These are phyloP conservation scores for Papilio elwesi DNA, from an alignment of 2,888 invertebrate genomes.

Conservation along the genomic window DNA sequence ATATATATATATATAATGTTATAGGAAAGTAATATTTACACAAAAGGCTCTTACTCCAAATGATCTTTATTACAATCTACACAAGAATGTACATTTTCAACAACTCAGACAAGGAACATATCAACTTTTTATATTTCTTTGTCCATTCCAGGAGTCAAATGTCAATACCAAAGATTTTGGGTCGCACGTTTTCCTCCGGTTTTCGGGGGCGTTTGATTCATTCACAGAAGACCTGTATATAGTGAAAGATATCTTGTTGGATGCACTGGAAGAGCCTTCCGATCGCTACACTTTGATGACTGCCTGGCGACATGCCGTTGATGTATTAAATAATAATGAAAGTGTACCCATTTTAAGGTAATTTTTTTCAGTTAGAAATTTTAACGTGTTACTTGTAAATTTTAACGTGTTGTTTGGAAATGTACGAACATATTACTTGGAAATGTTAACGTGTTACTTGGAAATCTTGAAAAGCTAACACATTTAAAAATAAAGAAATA, in stretches of 20 bases:
- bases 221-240: constrained; percentile 60
- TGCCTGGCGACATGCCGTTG: constrained; percentile 60
- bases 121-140: background rate
- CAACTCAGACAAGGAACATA: too few relatives aligned
- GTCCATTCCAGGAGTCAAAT: constrained; percentile 53
- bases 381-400: too few relatives aligned
- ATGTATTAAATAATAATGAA: constrained; percentile 55
- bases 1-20: too few relatives aligned
- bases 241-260: constrained; percentile 53
- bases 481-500: background rate
- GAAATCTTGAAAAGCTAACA: too few relatives aligned
- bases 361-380: background rate
- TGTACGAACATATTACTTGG: too few relatives aligned
- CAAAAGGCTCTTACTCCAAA: background rate
- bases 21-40: too few relatives aligned
- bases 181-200: constrained; percentile 68
- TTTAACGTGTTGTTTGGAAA: too few relatives aligned
- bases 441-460: too few relatives aligned
- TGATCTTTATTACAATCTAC: too few relatives aligned
- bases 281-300: constrained; percentile 50
- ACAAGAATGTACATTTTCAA: too few relatives aligned
- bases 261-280: constrained; percentile 51
- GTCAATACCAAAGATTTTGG: constrained; percentile 63
- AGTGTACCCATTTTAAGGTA: constrained; percentile 60
- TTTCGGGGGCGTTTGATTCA: constrained; percentile 65